These are phyloP conservation scores for Felis chaus DNA, from an alignment of 2,113 vertebrate species.

Conservation along the genomic window DNA sequence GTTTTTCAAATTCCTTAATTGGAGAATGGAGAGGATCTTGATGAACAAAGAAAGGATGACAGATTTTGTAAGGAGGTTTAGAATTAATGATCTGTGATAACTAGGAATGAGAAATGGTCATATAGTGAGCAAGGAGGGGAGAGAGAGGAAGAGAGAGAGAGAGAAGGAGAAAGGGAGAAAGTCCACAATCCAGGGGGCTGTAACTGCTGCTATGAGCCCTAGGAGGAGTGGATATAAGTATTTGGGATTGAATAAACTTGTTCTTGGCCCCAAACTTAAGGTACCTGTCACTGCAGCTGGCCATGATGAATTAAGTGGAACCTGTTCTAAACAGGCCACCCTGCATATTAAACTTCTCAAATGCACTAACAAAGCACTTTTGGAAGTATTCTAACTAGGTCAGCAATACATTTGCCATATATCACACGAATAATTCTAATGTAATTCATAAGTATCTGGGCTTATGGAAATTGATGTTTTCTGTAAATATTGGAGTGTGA, in stretches of 20 bases:
- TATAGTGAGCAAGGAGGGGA: not conserved
- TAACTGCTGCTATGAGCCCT: not conserved
- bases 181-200: too few relatives aligned
- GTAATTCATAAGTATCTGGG: conserved; percentile 79
- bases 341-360: conserved; percentile 74
- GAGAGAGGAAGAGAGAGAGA: not conserved
- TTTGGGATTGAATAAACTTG: conserved; percentile 26
- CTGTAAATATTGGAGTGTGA: conserved; percentile 75
- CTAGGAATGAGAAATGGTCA: not conserved
- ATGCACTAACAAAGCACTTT: conserved; percentile 81
- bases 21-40: not conserved
- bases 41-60: not conserved
- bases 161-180: not conserved
- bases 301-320: conserved; percentile 77
- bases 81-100: not conserved
- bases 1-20: not conserved
- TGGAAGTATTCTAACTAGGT: conserved; percentile 79
- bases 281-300: conserved; percentile 65
- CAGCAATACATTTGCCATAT: conserved; percentile 75
- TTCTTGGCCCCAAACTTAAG: conserved; percentile 57
- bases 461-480: conserved; percentile 81
- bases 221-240: not conserved
- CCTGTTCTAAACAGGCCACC: conserved; percentile 65
- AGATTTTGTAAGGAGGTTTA: not conserved
- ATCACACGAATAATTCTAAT: conserved; percentile 75